Evolutionary conservation across 2,888 invertebrate genomes (phyloP).

Genomic region (Eurytoma californica): DNA sequence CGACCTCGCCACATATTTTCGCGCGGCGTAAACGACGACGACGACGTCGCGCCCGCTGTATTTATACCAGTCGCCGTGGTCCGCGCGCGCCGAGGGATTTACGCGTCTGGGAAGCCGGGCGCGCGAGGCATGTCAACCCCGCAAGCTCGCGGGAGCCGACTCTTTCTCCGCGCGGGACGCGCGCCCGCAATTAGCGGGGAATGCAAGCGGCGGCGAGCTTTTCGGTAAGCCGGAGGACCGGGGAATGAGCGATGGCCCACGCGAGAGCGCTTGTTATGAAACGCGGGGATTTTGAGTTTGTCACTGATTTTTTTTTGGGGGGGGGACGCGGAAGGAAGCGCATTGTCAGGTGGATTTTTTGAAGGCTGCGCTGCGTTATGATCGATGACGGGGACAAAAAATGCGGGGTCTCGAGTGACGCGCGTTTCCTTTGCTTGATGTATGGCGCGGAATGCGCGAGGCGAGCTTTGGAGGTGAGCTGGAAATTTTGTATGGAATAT

Average conservation of each 20-base stretch:
- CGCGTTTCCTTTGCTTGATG: no score
- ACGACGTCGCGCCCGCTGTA: conserved; percentile 60
- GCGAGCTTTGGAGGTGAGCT: neutral
- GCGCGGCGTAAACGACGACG: no score
- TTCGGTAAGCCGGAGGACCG: no score
- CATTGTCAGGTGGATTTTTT: no score
- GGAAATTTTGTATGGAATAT: neutral
- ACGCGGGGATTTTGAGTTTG: neutral
- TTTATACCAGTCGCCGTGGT: conserved; percentile 58
- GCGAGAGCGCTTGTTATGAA: neutral
- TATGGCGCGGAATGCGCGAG: conserved; percentile 25
- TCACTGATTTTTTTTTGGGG: neutral
- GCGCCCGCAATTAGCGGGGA: conserved; percentile 52
- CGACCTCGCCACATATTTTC: conserved; percentile 61
- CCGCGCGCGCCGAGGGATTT: conserved; percentile 66
- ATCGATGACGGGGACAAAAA: neutral
- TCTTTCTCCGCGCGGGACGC: conserved; percentile 36
- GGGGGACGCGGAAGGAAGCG: neutral
- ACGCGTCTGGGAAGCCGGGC: conserved; percentile 67
- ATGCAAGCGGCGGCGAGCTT: conserved; percentile 3
- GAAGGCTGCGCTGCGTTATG: neutral
- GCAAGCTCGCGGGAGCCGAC: neutral
- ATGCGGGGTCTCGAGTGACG: neutral
- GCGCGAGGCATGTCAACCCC: conserved; percentile 30
- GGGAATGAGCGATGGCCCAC: neutral